These are phyloP conservation scores for Crypturellus tataupa DNA, from an alignment of 2,797 vertebrate species.

Conservation along the genomic window DNA sequence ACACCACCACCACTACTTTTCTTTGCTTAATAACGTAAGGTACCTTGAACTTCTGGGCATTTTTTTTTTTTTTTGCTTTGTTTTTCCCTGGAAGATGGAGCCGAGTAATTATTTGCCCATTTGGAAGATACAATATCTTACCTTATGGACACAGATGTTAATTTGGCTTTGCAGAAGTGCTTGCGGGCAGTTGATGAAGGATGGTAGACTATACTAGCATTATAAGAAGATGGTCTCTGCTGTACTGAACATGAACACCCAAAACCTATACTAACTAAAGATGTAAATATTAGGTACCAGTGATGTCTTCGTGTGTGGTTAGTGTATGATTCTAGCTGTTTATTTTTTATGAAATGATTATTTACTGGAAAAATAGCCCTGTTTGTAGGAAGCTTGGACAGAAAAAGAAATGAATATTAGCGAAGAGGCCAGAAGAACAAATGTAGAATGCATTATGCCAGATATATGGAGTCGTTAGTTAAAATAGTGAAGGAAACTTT, in stretches of 20 bases:
- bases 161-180: background rate
- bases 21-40: background rate
- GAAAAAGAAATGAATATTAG: background rate
- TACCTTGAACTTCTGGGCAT: background rate
- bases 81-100: rapidly evolving
- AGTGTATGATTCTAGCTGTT: background rate
- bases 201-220: background rate
- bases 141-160: background rate
- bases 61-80: rapidly evolving
- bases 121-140: background rate
- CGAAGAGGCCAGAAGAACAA: background rate
- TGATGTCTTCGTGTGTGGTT: background rate
- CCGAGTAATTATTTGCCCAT: background rate
- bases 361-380: background rate
- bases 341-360: background rate
- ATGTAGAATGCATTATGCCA: background rate
- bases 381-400: background rate
- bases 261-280: too few relatives aligned
- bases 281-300: background rate
- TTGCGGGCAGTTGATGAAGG: background rate
- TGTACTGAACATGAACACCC: background rate
- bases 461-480: background rate
- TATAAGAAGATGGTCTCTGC: background rate
- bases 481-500: background rate
- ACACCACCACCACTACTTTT: background rate